Evolutionary conservation across 2,113 vertebrate genomes (phyloP), one percentile per base, ranked within the genome.

Genomic region (Physeter macrocephalus): DNA sequence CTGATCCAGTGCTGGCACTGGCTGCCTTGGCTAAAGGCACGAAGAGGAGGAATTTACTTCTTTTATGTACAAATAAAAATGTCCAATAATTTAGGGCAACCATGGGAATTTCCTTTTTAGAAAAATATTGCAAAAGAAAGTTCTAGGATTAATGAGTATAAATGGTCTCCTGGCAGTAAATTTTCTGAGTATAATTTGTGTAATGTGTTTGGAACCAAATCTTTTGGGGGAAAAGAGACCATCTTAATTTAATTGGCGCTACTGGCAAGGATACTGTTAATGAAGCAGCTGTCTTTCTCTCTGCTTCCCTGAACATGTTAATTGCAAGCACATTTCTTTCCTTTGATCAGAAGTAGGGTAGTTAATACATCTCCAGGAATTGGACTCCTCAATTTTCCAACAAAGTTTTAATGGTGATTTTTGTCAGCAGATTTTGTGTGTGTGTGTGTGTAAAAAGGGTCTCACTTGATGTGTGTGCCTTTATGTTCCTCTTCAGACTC

Each of bases 241-340:
- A 1, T 94, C 71, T 67, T 89, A 46, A 93, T 97, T 93, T 94
- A 95, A 95, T 97, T 89, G 88, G 74, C 43, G 46, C 87, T 57
- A 10, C 17, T 85, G 81, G 90, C 95, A 95, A 97, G 57, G 78
- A 85, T 92, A 81, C n/a, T 75, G 25, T 49, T 90, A 87, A 91
- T 84, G 80, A 91, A 96, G 49, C 93, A 96, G 83, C 91, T 95
- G 66, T 64, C 92, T 86, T 78, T 82, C 34, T 29, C 69, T 64
- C n/a, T n/a, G 46, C 8, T 89, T 93, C n/a, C 52, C 52, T 4
- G 49, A 92, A 46, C 18, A 10, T 69, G 69, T 82, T 84, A 67
- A 87, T n/a, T 75, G 67, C 82, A 74, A 80, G 43, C 66, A 74
- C 43, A 80, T 89, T 87, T 39, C 18, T 89, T 92, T 93, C 27